Evolutionary conservation across 1,140 invertebrate species (phyloP), one percentile per base, ranked within the genome.

Genomic region (Chionoecetes opilio): DNA sequence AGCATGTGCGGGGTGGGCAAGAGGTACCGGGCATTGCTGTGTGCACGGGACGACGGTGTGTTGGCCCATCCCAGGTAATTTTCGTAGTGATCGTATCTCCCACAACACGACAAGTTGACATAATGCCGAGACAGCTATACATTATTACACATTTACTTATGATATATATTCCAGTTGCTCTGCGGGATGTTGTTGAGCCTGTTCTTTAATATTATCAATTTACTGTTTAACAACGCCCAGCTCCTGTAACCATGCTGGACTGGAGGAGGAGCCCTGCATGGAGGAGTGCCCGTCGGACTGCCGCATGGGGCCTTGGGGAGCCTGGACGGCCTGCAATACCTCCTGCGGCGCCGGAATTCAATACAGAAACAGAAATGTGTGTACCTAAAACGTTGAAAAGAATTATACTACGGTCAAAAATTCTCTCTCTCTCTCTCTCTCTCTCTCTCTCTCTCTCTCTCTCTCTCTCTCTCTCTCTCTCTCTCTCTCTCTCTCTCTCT

Each of bases 221-320:
- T 9, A 35, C 17, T 85, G 82, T 85, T 26, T 85, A 26, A 0
- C 34, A 85, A 9, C 46, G 34, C n/a, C 5, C 95, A 95, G 95
- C 8, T 96, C 82, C 9, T 96, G 96, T 89, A 94, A 89, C 21
- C 94, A 95, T 86, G 26, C 46, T 11, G 95, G 95, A 9, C 38
- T 95, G 91, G 53, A 96, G 91, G 92, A 93, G 85, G 93, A 96
- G 89, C 93, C 94, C 41, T 96, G 96, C 37, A 95, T 97, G 97
- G 96, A 97, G 96, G 93, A 96, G 96, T 91, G 96, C 96, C 82
- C 96, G 96, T 9, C 94, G 97, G 97, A 34, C 96, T 98, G 26
- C 96, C 97, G 90, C n/a, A 97, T 97, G 75, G 97, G 97, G 85
- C 97, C 97, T 17, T 98, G 97, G 97, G 97, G 97, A 0, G 2